Percentiles rank a stretch among this genome's conserved stretches.
These are phyloP conservation scores for Aricia agestis DNA, from an alignment of 1,140 invertebrate genomes.

Conservation along the genomic window DNA sequence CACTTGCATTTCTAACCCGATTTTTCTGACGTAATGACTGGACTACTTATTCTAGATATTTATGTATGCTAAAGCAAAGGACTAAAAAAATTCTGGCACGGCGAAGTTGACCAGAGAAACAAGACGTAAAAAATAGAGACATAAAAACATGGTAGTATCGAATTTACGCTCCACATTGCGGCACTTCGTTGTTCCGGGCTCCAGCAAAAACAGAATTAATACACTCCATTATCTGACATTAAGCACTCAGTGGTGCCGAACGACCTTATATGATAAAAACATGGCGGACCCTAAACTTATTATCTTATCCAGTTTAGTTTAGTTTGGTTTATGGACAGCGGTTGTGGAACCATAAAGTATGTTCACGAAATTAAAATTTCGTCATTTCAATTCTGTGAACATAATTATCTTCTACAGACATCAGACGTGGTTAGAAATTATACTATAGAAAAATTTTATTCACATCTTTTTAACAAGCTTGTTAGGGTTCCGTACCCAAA, in stretches of 20 bases:
- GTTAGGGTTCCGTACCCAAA: too few relatives aligned
- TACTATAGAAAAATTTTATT: too few relatives aligned
- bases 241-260: conserved; percentile 49
- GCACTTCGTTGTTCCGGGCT: not conserved
- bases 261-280: conserved; percentile 42
- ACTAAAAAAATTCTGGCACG: too few relatives aligned
- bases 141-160: not conserved
- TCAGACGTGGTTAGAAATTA: too few relatives aligned
- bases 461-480: too few relatives aligned
- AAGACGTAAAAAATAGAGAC: not conserved
- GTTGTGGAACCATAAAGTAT: not conserved
- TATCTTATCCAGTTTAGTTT: conserved; percentile 30
- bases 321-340: not conserved
- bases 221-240: conserved; percentile 56
- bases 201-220: conserved; percentile 50
- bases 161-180: not conserved
- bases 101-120: not conserved
- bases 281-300: conserved; percentile 38
- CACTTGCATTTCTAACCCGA: too few relatives aligned
- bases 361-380: too few relatives aligned
- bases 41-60: too few relatives aligned
- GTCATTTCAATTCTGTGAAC: too few relatives aligned
- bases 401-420: too few relatives aligned
- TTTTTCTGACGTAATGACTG: too few relatives aligned
- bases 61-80: too few relatives aligned